Base-by-base conservation (phyloP, 2,113 vertebrate species). In the Arvicanthis niloticus region DNA sequence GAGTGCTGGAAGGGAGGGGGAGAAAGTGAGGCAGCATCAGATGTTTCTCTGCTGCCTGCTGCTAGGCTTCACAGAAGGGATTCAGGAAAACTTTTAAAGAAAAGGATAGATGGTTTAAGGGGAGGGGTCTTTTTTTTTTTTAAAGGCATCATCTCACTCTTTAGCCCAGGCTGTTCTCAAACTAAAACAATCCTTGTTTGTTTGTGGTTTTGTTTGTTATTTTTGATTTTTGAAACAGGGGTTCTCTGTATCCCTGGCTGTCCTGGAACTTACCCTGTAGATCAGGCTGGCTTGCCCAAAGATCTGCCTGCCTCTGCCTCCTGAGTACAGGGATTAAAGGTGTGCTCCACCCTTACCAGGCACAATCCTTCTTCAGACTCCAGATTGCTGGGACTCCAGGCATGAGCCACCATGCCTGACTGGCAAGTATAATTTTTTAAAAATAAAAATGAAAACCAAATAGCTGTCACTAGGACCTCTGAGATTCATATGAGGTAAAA, bases 1-100 rank as follows among this genome's bases (percentile, higher is more conserved):
- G 22, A 26, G 45, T 22, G 26, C 0, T 0, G n/a, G 15, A 9
- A 42, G n/a, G 12, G 7, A n/a, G 40, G 13, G 62, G 4, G 40
- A 85, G 9, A 31, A 34, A 65, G 40, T 2, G 15, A 19, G 51
- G 51, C 17, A 67, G 51, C 51, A 72, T 58, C 65, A 70, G 37
- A 24, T 29, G 58, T 56, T 3, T 34, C 4, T 58, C 0, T 40
- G 3, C n/a, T 40, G 10, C 68, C 34, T 15, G 65, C 56, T 48
- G 37, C 80, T 65, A 16, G 19, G 4, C 67, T 95, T 84, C 45
- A 34, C 7, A 51, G 77, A 68, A 40, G 51, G 22, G 2, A 2
- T 24, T 31, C 15, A 17, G 34, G 22, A 90, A 78, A 88, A n/a
- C n/a, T 78, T 84, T 78, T 60, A 48, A 67, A 45, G 13, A n/a